Evolutionary conservation across 2,797 vertebrate genomes (phyloP), one percentile per base, ranked within the genome.

Genomic region (Chelon auratus): DNA sequence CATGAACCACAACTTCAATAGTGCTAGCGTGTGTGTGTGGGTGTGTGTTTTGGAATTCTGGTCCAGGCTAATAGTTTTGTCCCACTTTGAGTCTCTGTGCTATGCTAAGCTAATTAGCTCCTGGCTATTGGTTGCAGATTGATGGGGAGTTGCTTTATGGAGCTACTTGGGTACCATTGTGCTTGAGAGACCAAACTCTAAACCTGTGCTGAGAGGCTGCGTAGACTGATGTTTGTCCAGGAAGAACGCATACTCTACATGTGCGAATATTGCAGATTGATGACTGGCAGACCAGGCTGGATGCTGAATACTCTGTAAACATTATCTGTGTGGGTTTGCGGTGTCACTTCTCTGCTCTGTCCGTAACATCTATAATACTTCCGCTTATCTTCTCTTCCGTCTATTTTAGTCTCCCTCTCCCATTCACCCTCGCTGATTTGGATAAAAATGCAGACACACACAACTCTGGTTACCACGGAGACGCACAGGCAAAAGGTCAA

Each of bases 401-500:
- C 12, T 48, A 55, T 75, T 77, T 68, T 18, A 37, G 54, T 65
- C 66, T 40, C 37, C 48, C 55, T 57, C 63, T 47, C 53, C 24
- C 6, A 36, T 40, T 71, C 72, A 56, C 12, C 12, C 65, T 22
- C 48, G 60, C 30, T 24, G 9, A n/a, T 18, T 51, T 26, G 22
- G n/a, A 66, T 80, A 66, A 80, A 76, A 55, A 78, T 68, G 47
- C 70, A 80, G 52, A 83, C 76, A 77, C 50, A 82, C 65, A 51
- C 30, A 58, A 53, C 40, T 52, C 36, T 14, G 48, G 89, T 88
- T 82, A 37, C 83, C 77, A 85, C 60, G 66, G 90, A 81, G 74
- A 85, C 83, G 58, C 13, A 15, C 20, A 64, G 70, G 60, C 36
- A 43, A 88, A 91, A 92, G 82, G 87, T 87, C 88, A 88, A 55